Evolutionary conservation across 2,113 vertebrate genomes (phyloP), one percentile per base, ranked within the genome.

Genomic region (Corythoichthys intestinalis): DNA sequence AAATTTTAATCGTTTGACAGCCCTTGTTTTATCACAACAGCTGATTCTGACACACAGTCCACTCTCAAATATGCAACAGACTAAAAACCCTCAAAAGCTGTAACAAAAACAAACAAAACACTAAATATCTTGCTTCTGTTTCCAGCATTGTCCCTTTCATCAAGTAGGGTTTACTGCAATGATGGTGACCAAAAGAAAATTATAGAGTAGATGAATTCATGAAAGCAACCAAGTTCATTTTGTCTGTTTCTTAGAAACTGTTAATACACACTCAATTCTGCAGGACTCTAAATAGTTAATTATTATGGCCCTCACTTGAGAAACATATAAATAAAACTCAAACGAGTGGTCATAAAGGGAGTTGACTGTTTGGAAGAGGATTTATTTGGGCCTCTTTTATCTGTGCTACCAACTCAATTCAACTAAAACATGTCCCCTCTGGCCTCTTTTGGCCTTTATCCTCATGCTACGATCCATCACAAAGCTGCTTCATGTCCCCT

Each of bases 381-480:
- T 80, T 76, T 63, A 65, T 75, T 72, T 64, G 44, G 4, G 67
- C 58, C 75, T 77, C 53, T 58, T 61, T 44, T 72, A 70, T 78
- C 67, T 0, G 37, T 46, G 50, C 53, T 81, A 50, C 71, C 67
- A 74, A 67, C 66, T 71, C 74, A 70, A 77, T 77, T 65, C 48
- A 65, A 54, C 61, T 66, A 15, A 46, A 69, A 82, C 75, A 79
- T 20, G 62, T 28, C 67, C 54, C 66, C 76, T 62, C 52, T 28
- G 66, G 49, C 69, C 70, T 66, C 17, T 39, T 6, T 63, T 9
- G 8, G 67, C 54, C 79, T 80, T 83, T 77, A 76, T 84, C 83
- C 84, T 67, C 14, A 20, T 65, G 68, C 65, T 76, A 53, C 66
- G 76, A 85, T 80, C 81, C 76, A 66, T 83, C 74, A 77, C 82